Evolutionary conservation across 1,140 invertebrate species (phyloP).

Genomic region (Pygmarrhopalites habei): DNA sequence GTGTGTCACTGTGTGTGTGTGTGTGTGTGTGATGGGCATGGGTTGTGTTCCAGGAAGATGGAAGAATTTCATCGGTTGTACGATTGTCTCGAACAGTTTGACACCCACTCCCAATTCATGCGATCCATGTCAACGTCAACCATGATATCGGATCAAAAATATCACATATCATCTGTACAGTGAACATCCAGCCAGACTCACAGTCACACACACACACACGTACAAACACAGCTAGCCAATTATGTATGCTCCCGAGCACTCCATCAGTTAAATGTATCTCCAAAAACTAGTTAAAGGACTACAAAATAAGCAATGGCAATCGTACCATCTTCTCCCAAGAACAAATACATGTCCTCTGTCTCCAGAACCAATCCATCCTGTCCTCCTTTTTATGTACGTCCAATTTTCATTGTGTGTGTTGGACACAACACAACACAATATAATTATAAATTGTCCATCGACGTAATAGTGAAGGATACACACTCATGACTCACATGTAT

Average conservation of each 20-base stretch:
- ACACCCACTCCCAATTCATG: background rate
- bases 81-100: background rate
- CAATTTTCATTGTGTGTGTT: background rate
- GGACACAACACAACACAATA: too few relatives aligned
- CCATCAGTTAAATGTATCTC: background rate
- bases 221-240: too few relatives aligned
- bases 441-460: too few relatives aligned
- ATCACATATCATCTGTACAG: background rate
- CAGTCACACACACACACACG: too few relatives aligned
- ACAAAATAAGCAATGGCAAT: background rate
- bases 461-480: too few relatives aligned
- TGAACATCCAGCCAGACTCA: background rate
- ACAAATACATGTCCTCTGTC: background rate
- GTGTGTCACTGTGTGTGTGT: background rate
- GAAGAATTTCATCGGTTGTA: background rate
- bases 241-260: background rate
- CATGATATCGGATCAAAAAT: slow-evolving; percentile 6
- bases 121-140: background rate
- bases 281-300: background rate
- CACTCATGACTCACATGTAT: too few relatives aligned
- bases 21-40: too few relatives aligned
- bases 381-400: background rate
- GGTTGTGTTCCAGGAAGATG: background rate
- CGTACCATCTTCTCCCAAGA: background rate
- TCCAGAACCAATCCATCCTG: background rate